Conservation (phyloP, 1,140 invertebrate genomes). For the Nixonia krombeini region DNA sequence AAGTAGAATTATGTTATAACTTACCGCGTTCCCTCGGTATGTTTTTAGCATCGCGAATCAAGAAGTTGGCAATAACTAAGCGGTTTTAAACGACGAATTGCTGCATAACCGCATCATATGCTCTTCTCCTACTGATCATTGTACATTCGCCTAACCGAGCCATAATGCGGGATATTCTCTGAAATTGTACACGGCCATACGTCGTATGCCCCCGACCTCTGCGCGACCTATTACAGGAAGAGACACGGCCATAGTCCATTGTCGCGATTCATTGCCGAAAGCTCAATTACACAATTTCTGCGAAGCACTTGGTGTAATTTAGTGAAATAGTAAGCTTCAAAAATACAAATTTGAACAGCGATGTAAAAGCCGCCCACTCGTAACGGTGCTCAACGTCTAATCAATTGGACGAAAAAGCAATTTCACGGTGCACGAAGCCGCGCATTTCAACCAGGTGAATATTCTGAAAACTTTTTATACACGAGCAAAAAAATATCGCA, state of each 20-base stretch:
- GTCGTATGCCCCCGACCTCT: slow-evolving; percentile 2
- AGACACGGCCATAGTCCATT: slow-evolving; percentile 21
- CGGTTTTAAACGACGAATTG: background rate
- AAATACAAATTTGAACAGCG: background rate
- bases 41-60: too few relatives aligned
- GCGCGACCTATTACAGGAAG: slow-evolving; percentile 16
- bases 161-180: slow-evolving; percentile 58
- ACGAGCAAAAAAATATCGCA: too few relatives aligned
- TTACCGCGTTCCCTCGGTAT: too few relatives aligned
- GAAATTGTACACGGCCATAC: slow-evolving; percentile 50
- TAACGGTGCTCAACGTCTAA: slow-evolving; percentile 11
- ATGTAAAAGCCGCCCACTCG: background rate
- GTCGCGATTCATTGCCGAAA: slow-evolving; percentile 39
- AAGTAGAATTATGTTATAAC: too few relatives aligned
- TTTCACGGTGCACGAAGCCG: too few relatives aligned
- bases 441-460: too few relatives aligned
- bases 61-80: too few relatives aligned
- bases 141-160: slow-evolving; percentile 32
- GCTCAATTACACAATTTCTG: slow-evolving; percentile 32
- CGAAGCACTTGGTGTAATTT: slow-evolving; percentile 4
- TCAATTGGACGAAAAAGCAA: background rate
- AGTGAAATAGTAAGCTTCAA: background rate
- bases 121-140: slow-evolving; percentile 22
- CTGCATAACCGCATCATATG: background rate
- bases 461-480: too few relatives aligned